phyloP scores from a whole-genome alignment of 53 echinoderm and acorn worm genomes.

The Hippasteria phrygiana region DNA sequence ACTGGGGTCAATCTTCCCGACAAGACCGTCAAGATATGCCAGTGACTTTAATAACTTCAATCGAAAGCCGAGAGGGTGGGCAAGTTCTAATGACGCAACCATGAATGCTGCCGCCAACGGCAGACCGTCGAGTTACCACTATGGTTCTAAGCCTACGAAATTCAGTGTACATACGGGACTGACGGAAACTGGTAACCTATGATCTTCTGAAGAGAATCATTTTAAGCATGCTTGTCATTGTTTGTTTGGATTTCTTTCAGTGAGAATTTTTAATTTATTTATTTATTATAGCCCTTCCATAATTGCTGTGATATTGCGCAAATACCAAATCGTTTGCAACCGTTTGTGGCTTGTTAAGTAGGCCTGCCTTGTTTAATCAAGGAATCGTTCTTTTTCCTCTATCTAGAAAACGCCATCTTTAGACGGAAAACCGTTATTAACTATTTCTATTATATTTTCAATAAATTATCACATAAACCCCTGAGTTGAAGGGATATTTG shows the following conservation, averaged over 20 bases:
- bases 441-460: too few species aligned
- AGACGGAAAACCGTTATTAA: too few species aligned
- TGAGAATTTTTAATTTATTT: too few species aligned
- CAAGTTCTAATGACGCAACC: background rate
- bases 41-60: conserved; percentile 81
- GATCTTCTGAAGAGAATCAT: conserved; percentile 10
- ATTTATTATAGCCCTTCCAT: too few species aligned
- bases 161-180: conserved; percentile 33
- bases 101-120: conserved; percentile 43
- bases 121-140: conserved; percentile 45
- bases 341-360: background rate
- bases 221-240: background rate
- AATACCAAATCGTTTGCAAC: background rate
- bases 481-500: too few species aligned
- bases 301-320: conserved; percentile 23
- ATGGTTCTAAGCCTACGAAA: conserved; percentile 29
- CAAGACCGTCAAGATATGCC: conserved; percentile 69
- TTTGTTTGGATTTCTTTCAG: conserved; percentile 6
- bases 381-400: too few species aligned
- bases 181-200: conserved; percentile 18
- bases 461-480: too few species aligned
- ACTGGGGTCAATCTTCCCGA: conserved; percentile 42
- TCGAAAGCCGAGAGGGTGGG: conserved; percentile 80
- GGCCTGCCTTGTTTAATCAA: background rate
- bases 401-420: too few species aligned